A percentile compares a stretch with the other conserved stretches of the same genome.
phyloP scores from a whole-genome alignment of 2,888 invertebrate species.

The Pomacea canaliculata region DNA sequence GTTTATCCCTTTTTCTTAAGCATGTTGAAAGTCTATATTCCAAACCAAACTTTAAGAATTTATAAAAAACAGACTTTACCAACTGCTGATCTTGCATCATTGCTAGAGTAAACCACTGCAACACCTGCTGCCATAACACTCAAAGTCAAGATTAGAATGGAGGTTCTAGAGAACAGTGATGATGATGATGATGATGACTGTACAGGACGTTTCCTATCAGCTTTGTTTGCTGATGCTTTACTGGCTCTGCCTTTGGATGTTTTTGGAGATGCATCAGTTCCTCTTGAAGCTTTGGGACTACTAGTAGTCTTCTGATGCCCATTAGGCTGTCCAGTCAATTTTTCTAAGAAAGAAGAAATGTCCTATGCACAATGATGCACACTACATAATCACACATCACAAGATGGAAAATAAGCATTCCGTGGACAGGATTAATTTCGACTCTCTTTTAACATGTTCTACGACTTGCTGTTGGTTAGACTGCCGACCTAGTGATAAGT shows the following conservation, averaged over 20 bases:
- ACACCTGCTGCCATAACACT: conserved; percentile 14
- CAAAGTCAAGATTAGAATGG: not conserved
- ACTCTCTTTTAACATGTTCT: no score
- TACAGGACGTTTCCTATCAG: not conserved
- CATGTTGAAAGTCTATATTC: no score
- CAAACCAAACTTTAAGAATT: no score
- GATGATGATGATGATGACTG: not conserved
- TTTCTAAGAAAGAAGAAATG: not conserved
- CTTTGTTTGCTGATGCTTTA: not conserved
- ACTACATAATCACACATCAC: not conserved
- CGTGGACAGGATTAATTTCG: no score
- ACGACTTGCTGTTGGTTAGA: no score
- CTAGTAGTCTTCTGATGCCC: not conserved
- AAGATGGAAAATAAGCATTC: no score
- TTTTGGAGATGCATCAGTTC: not conserved
- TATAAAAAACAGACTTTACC: not conserved
- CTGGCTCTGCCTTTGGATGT: not conserved
- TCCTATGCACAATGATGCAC: not conserved
- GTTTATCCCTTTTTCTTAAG: no score
- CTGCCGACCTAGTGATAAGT: no score
- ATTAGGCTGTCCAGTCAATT: not conserved
- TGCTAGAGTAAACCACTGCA: conserved; percentile 9
- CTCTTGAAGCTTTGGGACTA: no score
- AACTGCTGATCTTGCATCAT: conserved; percentile 6
- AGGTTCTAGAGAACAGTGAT: not conserved